Base-by-base conservation (phyloP, 2,113 vertebrate genomes). In the Crypturellus undulatus region DNA sequence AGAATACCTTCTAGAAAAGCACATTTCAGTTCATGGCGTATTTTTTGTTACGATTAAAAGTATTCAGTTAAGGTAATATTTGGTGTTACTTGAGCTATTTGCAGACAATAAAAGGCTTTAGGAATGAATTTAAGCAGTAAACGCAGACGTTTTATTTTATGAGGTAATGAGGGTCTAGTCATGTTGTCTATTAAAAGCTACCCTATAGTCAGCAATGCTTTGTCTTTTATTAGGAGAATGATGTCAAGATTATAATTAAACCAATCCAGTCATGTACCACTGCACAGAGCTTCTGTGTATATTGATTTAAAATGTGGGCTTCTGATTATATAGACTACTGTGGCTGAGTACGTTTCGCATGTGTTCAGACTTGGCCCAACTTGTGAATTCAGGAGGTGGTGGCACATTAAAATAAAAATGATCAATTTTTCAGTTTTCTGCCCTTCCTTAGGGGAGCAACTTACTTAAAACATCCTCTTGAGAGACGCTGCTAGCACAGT, bases 161-260 rank as follows among this genome's bases (percentile, higher is more conserved):
- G 94, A 67, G 71, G 87, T 97, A 89, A 93, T 79, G 87, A 97
- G 80, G 34, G 59, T 79, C 73, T 94, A 93, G 92, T 96, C 81
- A 83, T 92, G 78, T 93, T 94, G 89, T 96, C 92, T 97, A 62
- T 96, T 97, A 96, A 97, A 97, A 94, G 58, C 90, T 95, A 64
- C 71, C 87, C 85, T 79, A 71, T 83, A 97, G 88, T 96, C 89
- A 94, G 84, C 81, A 93, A 32, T 94, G 63, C 64, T 95, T 67
- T 86, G 69, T 73, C 83, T 97, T 97, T 90, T 96, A 97, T 94
- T 96, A 92, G 91, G 89, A 91, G 92, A 89, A 86, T 93, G 67
- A 86, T 96, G 89, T 94, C 91, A 96, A 88, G 82, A 96, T 96
- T 91, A 72, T 96, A 97, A 97, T 96, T 96, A 96, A 97, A 92